Evolutionary conservation across 1,140 invertebrate species (phyloP), one percentile per base, ranked within the genome.

Genomic region (Drosophila repleta): DNA sequence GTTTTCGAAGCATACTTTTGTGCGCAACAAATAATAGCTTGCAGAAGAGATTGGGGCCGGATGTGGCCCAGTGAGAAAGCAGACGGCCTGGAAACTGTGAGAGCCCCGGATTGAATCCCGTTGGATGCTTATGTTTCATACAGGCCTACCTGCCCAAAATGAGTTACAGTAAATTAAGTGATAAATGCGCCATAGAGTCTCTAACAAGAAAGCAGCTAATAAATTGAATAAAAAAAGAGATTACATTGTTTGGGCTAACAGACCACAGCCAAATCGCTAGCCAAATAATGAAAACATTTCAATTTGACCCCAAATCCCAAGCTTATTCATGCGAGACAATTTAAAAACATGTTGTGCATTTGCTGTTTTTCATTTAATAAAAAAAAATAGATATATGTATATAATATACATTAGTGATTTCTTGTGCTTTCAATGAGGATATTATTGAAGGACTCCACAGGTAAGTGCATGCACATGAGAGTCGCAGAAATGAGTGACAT

Each of bases 351-450:
- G 37, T 32, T 17, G 24, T 53, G 55, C 18, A 58, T 77, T 72
- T 71, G 35, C 46, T 77, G 58, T 65, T 73, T 75, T 81, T 78
- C 51, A 58, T 85, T 85, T 87, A 85, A 85, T 85, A 87, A 56
- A 85, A 85, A 80, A 85, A 78, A 87, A n/a, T 77, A 85, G 43
- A 85, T 60, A 76, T 58, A 83, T 84, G 60, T 58, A 73, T 77
- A 15, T 65, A 48, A 75, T 69, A 58, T 72, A 78, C 63, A 76
- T 87, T 78, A 61, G 77, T 81, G 56, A 35, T 37, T 56, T 61
- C 45, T 53, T 48, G 41, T 37, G 55, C 55, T 57, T 45, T 43
- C n/a, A 26, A 43, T 32, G 4, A 24, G 20, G 37, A 62, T 72
- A 48, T 29, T 57, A n/a, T n/a, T n/a, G n/a, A n/a, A 24, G 67